Base-by-base conservation (phyloP, 2,888 invertebrate genomes). In the Nebria salina region DNA sequence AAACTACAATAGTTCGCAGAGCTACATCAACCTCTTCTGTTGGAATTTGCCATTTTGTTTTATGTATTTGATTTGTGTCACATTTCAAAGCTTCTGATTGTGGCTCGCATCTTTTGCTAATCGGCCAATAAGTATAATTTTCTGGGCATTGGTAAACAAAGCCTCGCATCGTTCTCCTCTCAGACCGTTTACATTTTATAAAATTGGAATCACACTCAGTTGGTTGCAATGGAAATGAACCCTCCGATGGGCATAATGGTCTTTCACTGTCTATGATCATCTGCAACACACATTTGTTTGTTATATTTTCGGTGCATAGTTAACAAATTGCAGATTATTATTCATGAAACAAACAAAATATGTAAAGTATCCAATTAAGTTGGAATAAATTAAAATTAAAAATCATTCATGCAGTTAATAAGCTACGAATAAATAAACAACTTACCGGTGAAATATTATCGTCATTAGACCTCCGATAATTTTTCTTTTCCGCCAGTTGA, bases 61-160 rank as follows among this genome's bases (percentile, higher is more conserved):
- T 83, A 34, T 85, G 85, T 20, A 89, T 87, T 75, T 88, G 82
- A 89, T 89, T 77, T 54, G 76, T 87, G n/a, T 84, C 84, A 84
- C 95, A 96, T 86, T 92, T 91, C 79, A 91, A 90, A 75, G 95
- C 88, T 86, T 91, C 91, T 72, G 90, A 89, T 0, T 90, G 89
- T 70, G 92, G 91, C 88, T 96, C 96, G 86, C 96, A 96, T 86
- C 94, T 91, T 87, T 93, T 92, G 84, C 95, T 95, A 3, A 94
- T 92, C 70, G 93, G 91, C 95, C 95, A 96, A 87, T 93, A 96
- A 4, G 93, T 91, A 85, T 92, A 95, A 70, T 93, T 93, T 85
- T 92, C 90, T 0, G 96, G 96, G 88, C 96, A 96, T 85, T 93
- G 94, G 87, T 94, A 93, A 13, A 96, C 89, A 85, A 92, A 92